These are phyloP conservation scores for Girardinus metallicus DNA, from an alignment of 2,797 vertebrate genomes.

Conservation along the genomic window DNA sequence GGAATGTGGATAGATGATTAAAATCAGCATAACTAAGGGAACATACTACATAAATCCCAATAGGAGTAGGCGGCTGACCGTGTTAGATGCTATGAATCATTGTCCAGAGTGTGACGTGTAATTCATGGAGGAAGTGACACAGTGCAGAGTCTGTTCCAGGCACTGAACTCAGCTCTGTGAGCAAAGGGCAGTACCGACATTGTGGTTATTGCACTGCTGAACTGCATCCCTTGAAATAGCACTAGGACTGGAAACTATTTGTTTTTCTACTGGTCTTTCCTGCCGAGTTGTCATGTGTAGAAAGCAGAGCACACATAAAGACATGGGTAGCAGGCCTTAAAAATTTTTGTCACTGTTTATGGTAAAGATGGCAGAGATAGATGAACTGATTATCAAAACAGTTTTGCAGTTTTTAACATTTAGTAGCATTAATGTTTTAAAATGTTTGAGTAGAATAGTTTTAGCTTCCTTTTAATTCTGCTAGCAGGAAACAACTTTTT, in stretches of 20 bases:
- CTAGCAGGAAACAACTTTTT: not conserved
- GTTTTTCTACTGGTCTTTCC: not conserved
- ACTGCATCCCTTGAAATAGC: slow-evolving; percentile 33
- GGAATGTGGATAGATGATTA: slow-evolving; percentile 1
- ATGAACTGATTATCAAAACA: not conserved
- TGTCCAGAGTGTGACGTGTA: slow-evolving; percentile 36
- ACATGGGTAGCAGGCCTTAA: not conserved
- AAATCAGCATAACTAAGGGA: not conserved
- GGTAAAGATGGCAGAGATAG: not conserved
- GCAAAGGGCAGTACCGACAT: slow-evolving; percentile 59
- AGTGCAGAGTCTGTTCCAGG: slow-evolving; percentile 74
- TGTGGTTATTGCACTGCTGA: slow-evolving; percentile 64
- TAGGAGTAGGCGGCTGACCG: slow-evolving; percentile 53
- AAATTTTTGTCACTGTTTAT: not conserved
- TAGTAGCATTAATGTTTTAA: not conserved
- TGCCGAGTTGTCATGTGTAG: not conserved
- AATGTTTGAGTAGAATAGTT: not conserved
- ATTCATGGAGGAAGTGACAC: slow-evolving; percentile 61
- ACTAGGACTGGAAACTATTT: slow-evolving; percentile 2
- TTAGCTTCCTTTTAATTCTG: not conserved
- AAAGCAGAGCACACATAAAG: not conserved
- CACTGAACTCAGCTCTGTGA: slow-evolving; percentile 56
- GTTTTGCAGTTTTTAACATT: not conserved
- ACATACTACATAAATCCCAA: slow-evolving; percentile 45
- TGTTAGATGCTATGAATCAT: slow-evolving; percentile 21